Conservation (phyloP, 2,113 vertebrate species). For the Onychostoma macrolepis region DNA sequence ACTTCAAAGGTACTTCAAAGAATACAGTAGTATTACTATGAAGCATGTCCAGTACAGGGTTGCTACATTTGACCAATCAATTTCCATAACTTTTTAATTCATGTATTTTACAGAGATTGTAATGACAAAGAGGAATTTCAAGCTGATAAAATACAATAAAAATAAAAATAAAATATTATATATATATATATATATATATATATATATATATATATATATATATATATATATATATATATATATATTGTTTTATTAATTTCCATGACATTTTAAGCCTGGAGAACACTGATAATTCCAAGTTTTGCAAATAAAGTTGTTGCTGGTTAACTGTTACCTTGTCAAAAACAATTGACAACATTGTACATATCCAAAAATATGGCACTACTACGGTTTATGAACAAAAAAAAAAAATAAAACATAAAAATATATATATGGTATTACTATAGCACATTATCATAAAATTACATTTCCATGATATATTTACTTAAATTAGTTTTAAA, state of each 20-base stretch:
- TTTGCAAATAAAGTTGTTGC: background rate
- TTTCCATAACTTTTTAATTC: background rate
- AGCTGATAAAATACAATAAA: background rate
- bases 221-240: too few relatives aligned
- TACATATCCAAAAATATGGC: background rate
- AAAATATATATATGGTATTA: background rate
- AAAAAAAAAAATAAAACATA: too few relatives aligned
- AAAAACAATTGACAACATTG: background rate
- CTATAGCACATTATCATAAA: background rate
- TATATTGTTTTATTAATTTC: background rate
- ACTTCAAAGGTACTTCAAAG: background rate
- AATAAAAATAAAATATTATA: too few relatives aligned
- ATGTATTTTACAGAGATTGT: background rate
- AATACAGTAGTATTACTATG: background rate
- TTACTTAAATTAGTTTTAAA: background rate
- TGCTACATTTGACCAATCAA: background rate
- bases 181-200: background rate
- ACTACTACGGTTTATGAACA: background rate
- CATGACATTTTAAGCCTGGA: background rate
- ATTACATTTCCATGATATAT: background rate
- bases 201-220: too few relatives aligned
- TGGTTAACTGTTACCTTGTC: background rate
- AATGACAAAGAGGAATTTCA: background rate
- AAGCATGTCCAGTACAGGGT: background rate
- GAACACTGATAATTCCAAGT: background rate